phyloP scores from a whole-genome alignment of 2,888 invertebrate species.

The Lasioglossum leucozonium region DNA sequence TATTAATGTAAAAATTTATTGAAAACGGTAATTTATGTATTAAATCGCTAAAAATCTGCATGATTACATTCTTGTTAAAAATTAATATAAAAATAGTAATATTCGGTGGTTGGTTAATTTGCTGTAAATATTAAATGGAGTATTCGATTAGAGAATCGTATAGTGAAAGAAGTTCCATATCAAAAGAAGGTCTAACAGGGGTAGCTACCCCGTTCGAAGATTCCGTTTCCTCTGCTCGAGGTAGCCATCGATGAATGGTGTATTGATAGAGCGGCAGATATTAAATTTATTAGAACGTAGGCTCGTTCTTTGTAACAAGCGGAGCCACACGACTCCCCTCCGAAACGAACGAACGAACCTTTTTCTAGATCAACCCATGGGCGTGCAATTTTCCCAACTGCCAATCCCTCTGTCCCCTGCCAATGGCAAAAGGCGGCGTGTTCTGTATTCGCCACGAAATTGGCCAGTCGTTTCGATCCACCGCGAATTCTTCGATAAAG shows the following conservation, averaged over 20 bases:
- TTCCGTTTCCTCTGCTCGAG: neutral
- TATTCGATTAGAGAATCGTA: neutral
- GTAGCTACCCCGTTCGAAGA: neutral
- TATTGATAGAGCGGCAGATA: conserved; percentile 4
- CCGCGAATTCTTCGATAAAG: conserved; percentile 4
- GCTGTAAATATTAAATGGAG: neutral
- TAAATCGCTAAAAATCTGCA: neutral
- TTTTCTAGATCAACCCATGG: conserved; percentile 45
- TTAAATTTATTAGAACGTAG: conserved; percentile 8
- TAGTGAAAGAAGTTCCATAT: neutral
- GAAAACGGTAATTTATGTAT: no score
- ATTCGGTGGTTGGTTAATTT: neutral
- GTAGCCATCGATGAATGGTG: neutral
- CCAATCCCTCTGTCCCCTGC: conserved; percentile 41
- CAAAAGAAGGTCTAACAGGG: neutral
- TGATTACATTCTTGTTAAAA: neutral
- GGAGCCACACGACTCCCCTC: conserved; percentile 8
- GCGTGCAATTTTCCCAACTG: conserved; percentile 55
- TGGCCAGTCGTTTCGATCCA: conserved; percentile 24
- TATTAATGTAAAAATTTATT: no score
- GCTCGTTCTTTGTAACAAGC: neutral
- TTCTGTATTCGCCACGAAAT: conserved; percentile 21
- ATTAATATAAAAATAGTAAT: neutral
- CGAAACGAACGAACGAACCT: conserved; percentile 46
- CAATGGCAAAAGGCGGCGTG: conserved; percentile 18